These are phyloP conservation scores for Metacarcinus magister DNA, from an alignment of 2,888 invertebrate genomes.

Conservation along the genomic window DNA sequence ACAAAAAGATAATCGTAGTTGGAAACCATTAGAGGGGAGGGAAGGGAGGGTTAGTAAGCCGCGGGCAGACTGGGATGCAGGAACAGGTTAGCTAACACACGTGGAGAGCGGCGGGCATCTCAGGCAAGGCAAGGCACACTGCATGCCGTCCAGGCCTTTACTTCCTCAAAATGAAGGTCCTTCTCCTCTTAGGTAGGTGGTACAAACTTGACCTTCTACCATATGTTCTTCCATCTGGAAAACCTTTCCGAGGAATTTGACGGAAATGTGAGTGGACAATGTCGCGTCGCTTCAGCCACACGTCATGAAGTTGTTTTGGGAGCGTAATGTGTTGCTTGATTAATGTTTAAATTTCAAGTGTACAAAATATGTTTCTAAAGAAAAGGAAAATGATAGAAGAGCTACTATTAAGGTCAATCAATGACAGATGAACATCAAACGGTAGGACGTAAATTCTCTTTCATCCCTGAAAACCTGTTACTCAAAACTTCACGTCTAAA, in stretches of 20 bases:
- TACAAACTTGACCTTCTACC: background rate
- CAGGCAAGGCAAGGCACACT: background rate
- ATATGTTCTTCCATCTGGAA: background rate
- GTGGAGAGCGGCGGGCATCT: background rate
- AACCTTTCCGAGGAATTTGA: too few species aligned
- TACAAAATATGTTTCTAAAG: too few species aligned
- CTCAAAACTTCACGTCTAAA: background rate
- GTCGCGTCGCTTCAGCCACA: background rate
- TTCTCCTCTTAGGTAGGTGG: background rate
- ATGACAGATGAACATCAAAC: background rate
- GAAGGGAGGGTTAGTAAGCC: background rate
- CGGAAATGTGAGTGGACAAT: too few species aligned
- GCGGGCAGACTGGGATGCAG: constrained; percentile 15
- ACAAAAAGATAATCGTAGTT: background rate
- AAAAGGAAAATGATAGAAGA: background rate
- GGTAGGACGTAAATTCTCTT: background rate
- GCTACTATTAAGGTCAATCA: background rate
- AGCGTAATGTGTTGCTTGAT: background rate
- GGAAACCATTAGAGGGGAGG: background rate
- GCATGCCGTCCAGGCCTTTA: background rate
- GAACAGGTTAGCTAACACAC: background rate
- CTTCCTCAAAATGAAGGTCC: background rate
- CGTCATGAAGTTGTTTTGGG: background rate
- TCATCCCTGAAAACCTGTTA: background rate
- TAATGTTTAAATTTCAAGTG: background rate